phyloP scores from a whole-genome alignment of 2,888 invertebrate species.

The Pogonocherus hispidulus region DNA sequence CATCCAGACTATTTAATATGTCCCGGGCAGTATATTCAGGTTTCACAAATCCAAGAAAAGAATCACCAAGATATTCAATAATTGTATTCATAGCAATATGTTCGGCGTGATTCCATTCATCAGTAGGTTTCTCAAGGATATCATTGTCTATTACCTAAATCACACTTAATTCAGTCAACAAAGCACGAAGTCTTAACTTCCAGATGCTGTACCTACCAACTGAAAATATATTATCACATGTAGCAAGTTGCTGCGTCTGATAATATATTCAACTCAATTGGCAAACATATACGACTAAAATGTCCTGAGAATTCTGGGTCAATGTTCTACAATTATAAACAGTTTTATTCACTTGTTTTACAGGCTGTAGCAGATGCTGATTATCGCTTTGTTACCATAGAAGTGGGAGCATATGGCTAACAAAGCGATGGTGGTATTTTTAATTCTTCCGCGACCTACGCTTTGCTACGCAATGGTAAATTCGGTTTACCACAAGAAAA shows the following conservation, averaged over 20 bases:
- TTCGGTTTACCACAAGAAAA: slow-evolving; percentile 9
- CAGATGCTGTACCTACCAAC: slow-evolving; percentile 18
- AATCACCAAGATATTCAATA: slow-evolving; percentile 35
- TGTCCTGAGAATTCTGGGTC: slow-evolving; percentile 4
- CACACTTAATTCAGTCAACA: slow-evolving; percentile 3
- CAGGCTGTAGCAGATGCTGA: slow-evolving; percentile 22
- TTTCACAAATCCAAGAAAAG: slow-evolving; percentile 30
- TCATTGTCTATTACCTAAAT: neutral
- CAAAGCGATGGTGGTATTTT: slow-evolving; percentile 15
- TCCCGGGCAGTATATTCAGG: neutral
- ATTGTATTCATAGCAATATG: slow-evolving; percentile 17
- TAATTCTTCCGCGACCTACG: slow-evolving; percentile 1
- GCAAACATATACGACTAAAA: slow-evolving; percentile 8
- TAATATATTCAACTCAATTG: slow-evolving; percentile 4
- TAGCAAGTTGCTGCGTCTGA: neutral
- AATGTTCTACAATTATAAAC: slow-evolving; percentile 3
- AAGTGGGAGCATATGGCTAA: slow-evolving; percentile 25
- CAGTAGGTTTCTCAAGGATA: neutral
- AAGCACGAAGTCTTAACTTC: slow-evolving; percentile 20
- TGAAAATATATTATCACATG: neutral
- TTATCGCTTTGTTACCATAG: slow-evolving; percentile 15
- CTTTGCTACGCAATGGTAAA: neutral
- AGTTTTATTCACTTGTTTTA: slow-evolving; percentile 13
- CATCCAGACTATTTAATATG: slow-evolving; percentile 13
- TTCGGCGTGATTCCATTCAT: neutral